Percentiles rank a stretch among this genome's conserved stretches.
Evolutionary conservation across 1,140 invertebrate species (phyloP).

Genomic region (Drosophila micromelanica): DNA sequence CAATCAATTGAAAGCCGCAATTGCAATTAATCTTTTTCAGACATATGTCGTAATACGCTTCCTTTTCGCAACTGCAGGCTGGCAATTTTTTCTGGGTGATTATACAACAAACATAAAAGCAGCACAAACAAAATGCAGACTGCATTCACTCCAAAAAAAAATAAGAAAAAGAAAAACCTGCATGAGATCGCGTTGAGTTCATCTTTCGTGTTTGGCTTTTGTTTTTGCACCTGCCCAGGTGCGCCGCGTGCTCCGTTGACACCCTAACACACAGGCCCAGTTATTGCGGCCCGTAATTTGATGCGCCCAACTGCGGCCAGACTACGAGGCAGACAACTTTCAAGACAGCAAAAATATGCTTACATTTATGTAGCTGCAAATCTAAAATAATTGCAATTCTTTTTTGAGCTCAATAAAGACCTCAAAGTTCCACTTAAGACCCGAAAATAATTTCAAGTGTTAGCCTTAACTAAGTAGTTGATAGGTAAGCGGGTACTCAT

Average conservation of each 20-base stretch:
- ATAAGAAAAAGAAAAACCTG: no score
- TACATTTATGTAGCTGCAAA: not conserved
- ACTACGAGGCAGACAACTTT: conserved; percentile 42
- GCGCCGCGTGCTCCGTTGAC: conserved; percentile 51
- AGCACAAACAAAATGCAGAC: no score
- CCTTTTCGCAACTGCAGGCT: conserved; percentile 37
- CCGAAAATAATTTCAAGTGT: conserved; percentile 13
- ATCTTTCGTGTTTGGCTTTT: conserved; percentile 33
- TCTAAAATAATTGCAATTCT: not conserved
- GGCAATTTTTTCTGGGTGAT: conserved; percentile 14
- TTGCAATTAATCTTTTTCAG: conserved; percentile 10
- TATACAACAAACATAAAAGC: conserved; percentile 20
- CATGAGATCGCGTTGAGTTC: not conserved
- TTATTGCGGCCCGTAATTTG: conserved; percentile 40
- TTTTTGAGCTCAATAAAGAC: conserved; percentile 7
- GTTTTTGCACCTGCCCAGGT: conserved; percentile 36
- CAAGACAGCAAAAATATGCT: conserved; percentile 7
- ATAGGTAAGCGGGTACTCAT: conserved; percentile 48
- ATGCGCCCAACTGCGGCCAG: conserved; percentile 24
- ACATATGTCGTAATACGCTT: conserved; percentile 32
- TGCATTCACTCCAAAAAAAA: no score
- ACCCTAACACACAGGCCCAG: conserved; percentile 73
- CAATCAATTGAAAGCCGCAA: conserved; percentile 67
- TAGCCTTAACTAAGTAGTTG: conserved; percentile 16
- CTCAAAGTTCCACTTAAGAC: conserved; percentile 6